Percentiles rank a stretch among this genome's conserved stretches.
These are phyloP conservation scores for Pomatostomus ruficeps DNA, from an alignment of 2,113 vertebrate genomes.

Conservation along the genomic window DNA sequence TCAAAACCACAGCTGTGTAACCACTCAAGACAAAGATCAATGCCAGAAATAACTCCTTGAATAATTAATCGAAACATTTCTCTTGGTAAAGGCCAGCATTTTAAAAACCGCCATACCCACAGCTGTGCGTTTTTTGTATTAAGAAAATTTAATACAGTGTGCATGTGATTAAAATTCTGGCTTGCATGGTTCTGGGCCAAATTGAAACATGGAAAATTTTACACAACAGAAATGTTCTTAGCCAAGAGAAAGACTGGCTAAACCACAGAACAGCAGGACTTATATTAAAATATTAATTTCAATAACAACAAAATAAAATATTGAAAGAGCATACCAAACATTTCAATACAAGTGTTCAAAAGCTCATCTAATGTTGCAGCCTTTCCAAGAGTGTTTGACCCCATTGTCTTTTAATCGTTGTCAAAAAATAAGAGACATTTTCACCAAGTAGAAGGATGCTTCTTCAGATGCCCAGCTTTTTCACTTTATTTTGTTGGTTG, in stretches of 20 bases:
- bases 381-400: conserved; percentile 86
- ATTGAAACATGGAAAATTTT: conserved; percentile 35
- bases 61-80: neutral
- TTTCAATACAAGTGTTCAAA: conserved; percentile 85
- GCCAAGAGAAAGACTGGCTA: conserved; percentile 1
- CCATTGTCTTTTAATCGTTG: conserved; percentile 78
- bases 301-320: neutral
- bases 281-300: neutral
- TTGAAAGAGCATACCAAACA: conserved; percentile 80
- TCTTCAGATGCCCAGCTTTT: conserved; percentile 21
- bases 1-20: conserved; percentile 45
- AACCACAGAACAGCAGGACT: neutral
- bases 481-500: conserved; percentile 5
- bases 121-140: neutral
- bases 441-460: conserved; percentile 45
- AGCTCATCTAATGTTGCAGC: conserved; percentile 88
- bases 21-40: neutral
- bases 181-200: neutral
- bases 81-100: neutral
- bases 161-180: neutral
- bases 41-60: conserved; percentile 28
- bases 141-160: neutral
- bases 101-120: neutral
- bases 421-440: conserved; percentile 73
- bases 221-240: neutral